These are phyloP conservation scores for Dromius quadrimaculatus DNA, from an alignment of 2,888 invertebrate genomes.

Conservation along the genomic window DNA sequence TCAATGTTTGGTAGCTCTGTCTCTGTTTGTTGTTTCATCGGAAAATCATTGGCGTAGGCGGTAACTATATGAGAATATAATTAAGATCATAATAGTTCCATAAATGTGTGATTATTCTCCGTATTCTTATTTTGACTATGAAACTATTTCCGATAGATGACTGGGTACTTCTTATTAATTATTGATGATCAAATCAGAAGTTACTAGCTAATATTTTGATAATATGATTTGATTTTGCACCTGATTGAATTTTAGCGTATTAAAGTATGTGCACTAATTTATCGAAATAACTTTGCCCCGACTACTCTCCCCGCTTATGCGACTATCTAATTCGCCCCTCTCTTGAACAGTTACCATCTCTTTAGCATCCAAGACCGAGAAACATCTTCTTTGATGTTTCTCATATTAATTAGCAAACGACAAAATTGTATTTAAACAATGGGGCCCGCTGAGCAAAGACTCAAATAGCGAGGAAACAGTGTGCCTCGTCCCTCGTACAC, in stretches of 20 bases:
- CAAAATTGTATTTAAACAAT: constrained; percentile 75
- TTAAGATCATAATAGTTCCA: too few relatives aligned
- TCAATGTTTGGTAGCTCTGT: constrained; percentile 23
- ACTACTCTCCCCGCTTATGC: constrained; percentile 5
- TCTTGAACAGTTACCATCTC: constrained; percentile 60
- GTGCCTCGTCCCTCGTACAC: constrained; percentile 17
- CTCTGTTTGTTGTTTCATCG: constrained; percentile 28
- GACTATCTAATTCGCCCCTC: constrained; percentile 35
- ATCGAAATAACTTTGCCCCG: background rate
- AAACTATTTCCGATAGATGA: too few relatives aligned
- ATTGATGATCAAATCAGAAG: too few relatives aligned
- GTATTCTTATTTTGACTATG: too few relatives aligned
- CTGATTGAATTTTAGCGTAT: too few relatives aligned
- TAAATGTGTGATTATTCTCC: too few relatives aligned
- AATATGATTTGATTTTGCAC: too few relatives aligned
- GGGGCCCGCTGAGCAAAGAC: constrained; percentile 59
- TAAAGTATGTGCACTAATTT: background rate
- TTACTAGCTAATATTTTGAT: too few relatives aligned
- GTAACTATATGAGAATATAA: background rate
- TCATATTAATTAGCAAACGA: constrained; percentile 73
- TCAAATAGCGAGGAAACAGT: constrained; percentile 48
- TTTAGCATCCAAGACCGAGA: constrained; percentile 69
- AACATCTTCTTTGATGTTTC: constrained; percentile 70
- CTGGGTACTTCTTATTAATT: too few relatives aligned
- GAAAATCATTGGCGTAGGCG: constrained; percentile 33